A percentile compares a stretch with the other conserved stretches of the same genome.
Evolutionary conservation across 2,113 vertebrate genomes (phyloP).

Genomic region (Lasiurus cinereus): DNA sequence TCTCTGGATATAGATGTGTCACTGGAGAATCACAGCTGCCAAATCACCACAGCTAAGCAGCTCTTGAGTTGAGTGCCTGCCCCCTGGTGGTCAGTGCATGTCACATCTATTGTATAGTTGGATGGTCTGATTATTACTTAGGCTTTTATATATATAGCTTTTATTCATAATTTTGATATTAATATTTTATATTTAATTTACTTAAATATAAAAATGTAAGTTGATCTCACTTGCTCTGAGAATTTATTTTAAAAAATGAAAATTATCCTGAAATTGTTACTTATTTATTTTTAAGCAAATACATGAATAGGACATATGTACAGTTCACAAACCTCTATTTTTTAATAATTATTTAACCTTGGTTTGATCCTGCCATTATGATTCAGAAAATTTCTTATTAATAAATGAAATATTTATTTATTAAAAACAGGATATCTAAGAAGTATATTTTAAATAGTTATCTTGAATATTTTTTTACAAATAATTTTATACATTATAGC

Average conservation of each 20-base stretch:
- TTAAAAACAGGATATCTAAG: background rate
- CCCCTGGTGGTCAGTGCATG: too few species aligned
- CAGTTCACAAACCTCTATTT: background rate
- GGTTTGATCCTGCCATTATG: background rate
- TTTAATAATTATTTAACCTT: background rate
- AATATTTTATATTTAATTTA: background rate
- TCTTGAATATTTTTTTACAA: background rate
- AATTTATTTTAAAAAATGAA: background rate
- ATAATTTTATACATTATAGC: background rate
- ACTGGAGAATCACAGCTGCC: too few species aligned
- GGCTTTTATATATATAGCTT: background rate
- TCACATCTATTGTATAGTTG: too few species aligned
- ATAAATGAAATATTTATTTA: background rate
- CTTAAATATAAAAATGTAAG: background rate
- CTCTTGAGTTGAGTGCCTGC: too few species aligned
- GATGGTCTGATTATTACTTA: too few species aligned
- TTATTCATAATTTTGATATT: background rate
- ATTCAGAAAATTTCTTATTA: background rate
- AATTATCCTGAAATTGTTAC: background rate
- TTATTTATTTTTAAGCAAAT: background rate
- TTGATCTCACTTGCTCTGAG: background rate
- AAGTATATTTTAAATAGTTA: background rate
- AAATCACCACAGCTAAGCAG: too few species aligned
- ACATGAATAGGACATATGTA: background rate
- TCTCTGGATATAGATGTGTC: too few species aligned